Evolutionary conservation across 1,140 invertebrate genomes (phyloP).

Genomic region (Schmidtea mediterranea): DNA sequence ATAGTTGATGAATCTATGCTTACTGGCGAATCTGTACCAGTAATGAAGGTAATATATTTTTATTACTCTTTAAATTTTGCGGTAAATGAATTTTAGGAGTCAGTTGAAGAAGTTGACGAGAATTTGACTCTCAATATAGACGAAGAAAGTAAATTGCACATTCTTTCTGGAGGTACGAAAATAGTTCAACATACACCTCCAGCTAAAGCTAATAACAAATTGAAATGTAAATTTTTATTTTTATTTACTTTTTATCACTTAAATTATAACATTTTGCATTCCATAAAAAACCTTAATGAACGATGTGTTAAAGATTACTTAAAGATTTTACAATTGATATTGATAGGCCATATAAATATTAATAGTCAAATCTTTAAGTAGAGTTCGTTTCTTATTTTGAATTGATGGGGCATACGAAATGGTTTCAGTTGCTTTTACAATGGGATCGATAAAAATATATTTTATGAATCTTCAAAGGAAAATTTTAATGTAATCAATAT

Average conservation of each 20-base stretch:
- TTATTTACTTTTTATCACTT: background rate
- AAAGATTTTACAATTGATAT: too few species aligned
- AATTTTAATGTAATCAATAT: too few species aligned
- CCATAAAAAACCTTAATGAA: too few species aligned
- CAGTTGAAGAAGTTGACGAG: background rate
- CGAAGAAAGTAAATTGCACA: background rate
- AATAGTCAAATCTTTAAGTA: too few species aligned
- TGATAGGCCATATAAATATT: too few species aligned
- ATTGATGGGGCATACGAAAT: too few species aligned
- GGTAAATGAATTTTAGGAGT: conserved; percentile 11
- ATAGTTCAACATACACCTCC: conserved; percentile 26
- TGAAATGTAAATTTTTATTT: conserved; percentile 15
- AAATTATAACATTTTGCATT: conserved; percentile 6
- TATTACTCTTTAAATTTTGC: conserved; percentile 7
- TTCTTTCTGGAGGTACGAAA: background rate
- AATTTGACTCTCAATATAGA: background rate
- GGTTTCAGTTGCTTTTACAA: too few species aligned
- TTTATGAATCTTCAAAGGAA: too few species aligned
- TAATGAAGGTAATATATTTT: conserved; percentile 50
- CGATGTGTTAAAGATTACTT: too few species aligned
- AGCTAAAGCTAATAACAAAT: conserved; percentile 17
- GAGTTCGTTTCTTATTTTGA: too few species aligned
- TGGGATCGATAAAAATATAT: too few species aligned
- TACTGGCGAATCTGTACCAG: conserved; percentile 79
- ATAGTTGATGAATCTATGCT: conserved; percentile 93